Evolutionary conservation across 2,888 invertebrate species (phyloP), one percentile per base, ranked within the genome.

Genomic region (Aproaerema taeniolella): DNA sequence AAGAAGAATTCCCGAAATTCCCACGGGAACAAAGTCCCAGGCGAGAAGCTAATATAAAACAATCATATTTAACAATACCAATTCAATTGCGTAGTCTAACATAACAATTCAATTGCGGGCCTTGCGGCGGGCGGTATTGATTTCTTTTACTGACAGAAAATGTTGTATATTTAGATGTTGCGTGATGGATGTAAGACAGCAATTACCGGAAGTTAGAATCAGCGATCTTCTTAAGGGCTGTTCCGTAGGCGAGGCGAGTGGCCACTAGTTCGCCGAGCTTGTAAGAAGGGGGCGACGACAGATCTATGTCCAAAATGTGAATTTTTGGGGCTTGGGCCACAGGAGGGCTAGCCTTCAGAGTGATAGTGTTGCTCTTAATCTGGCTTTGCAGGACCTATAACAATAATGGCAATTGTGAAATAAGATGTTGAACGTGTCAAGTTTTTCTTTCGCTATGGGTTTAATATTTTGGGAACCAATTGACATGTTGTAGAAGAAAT

Each of bases 221-320:
- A 0, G 89, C 92, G 53, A 99, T 89, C 86, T 99, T 99, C 48
- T 93, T 94, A 43, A 99, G 86, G 1, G 95, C 99, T 11, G 92
- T 94, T 3, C 99, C 99, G 78, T 99, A 99, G 0, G 99, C 98
- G 32, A 93, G 85, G 39, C 99, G 89, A 0, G 98, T 98, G 38
- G 98, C 98, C 9, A 98, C 90, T 52, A 79, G 62, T 47, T 95
- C 93, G 0, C 92, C 94, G 2, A 89, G 53, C 69, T 92, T 91
- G 87, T 99, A 99, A 5, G 77, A 83, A 0, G 98, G 99, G 14
- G 97, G 93, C 0, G 93, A 73, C 1, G 93, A 90, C 46, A 99
- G 88, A 15, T 83, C 87, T 49, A 96, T 91, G 66, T 83, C 81
- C 0, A 53, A 58, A 26, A 87, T 48, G 72, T 94, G 89, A 1